Percentiles rank a stretch among this genome's conserved stretches.
phyloP scores from a whole-genome alignment of 2,113 vertebrate genomes.

The Pipa parva region DNA sequence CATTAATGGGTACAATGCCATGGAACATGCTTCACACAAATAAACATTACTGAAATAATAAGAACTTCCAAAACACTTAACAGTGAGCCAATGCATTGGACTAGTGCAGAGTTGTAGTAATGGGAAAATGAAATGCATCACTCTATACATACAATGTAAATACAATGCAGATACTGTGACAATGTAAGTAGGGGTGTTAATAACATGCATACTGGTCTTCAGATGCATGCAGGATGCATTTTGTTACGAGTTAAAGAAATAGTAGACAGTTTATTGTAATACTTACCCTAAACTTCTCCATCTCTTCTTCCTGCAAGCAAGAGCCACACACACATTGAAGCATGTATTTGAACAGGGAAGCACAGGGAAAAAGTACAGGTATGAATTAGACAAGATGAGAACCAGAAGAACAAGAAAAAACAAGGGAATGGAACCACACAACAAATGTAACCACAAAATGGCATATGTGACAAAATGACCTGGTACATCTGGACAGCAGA shows the following conservation, averaged over 20 bases:
- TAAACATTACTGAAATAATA: too few relatives aligned
- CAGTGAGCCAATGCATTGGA: too few relatives aligned
- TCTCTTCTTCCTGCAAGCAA: conserved; percentile 99
- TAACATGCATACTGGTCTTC: conserved; percentile 66
- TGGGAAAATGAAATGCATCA: too few relatives aligned
- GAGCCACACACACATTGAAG: conserved; percentile 94
- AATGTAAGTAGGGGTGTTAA: conserved; percentile 61
- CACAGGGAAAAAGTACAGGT: conserved; percentile 76
- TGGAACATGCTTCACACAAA: too few relatives aligned
- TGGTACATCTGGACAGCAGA: too few relatives aligned
- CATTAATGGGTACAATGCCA: too few relatives aligned
- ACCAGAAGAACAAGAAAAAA: conserved; percentile 63
- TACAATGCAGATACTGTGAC: not conserved
- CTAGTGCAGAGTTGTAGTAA: too few relatives aligned
- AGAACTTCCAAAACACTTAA: too few relatives aligned
- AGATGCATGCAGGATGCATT: conserved; percentile 71
- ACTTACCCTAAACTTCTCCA: conserved; percentile 99
- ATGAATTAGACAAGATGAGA: conserved; percentile 62
- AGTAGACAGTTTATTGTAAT: conserved; percentile 66
- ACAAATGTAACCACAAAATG: not conserved
- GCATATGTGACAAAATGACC: not conserved
- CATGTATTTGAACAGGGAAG: conserved; percentile 79
- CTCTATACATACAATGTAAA: too few relatives aligned
- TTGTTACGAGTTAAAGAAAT: conserved; percentile 63
- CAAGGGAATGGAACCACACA: conserved; percentile 36